Base-by-base conservation (phyloP, 2,888 invertebrate genomes). In the Nineta flava region DNA sequence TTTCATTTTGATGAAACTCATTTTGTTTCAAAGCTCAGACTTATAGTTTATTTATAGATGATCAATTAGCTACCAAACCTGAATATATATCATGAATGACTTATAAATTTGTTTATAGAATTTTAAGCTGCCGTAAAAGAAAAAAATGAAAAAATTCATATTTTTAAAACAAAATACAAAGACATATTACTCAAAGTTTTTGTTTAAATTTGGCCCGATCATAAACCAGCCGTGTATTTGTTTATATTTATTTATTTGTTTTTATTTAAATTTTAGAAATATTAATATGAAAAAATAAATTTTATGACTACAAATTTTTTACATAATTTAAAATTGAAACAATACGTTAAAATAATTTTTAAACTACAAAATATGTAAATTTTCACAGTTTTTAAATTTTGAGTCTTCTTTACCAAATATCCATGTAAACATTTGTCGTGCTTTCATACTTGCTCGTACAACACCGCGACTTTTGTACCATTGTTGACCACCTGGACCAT, bases 351-450 rank as follows among this genome's bases (percentile, higher is more conserved):
- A 32, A 7, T 38, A 38, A 7, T 26, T 2, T 26, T 26, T 26
- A 41, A 49, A 70, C 81, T 84, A 87, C 67, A 87, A 79, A 64
- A 87, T 86, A 64, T 88, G 81, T 47, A 91, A 73, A 62, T 91
- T 90, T 70, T 90, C 90, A 72, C 90, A 90, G 70, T 90, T 87
- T 68, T 88, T 88, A 69, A 90, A 88, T 66, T 90, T 90, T 16
- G 87, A 81, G 66, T 90, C 90, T 64, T 91, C 90, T 60, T 88
- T 90, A 45, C 90, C 88, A 63, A 90, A 83, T 47, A 91, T 80
- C 88, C 88, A 90, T 16, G 90, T 90, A 55, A 91, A 76, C 86
- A 90, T 87, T 67, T 90, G 88, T 47, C 90, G 72, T 0, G 90
- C 90, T 62, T 87, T 87, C 85, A 90, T 87, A 66, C 87, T 88